These are phyloP conservation scores for Potorous gilbertii DNA, from an alignment of 2,797 vertebrate species.

Conservation along the genomic window DNA sequence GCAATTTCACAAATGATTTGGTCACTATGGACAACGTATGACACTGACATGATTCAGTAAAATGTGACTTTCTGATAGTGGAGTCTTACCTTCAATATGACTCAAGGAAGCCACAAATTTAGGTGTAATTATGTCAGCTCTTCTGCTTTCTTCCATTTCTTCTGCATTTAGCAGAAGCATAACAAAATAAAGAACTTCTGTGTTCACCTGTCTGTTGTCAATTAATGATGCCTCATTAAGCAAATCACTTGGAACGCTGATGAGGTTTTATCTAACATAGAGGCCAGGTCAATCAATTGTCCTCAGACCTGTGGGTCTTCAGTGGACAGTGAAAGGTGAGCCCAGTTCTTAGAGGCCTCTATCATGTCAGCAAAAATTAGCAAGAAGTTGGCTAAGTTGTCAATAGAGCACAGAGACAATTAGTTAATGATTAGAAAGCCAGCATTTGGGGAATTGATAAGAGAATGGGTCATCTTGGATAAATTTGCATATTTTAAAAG, in stretches of 20 bases:
- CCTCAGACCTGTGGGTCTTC: conserved; percentile 91
- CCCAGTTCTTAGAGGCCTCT: conserved; percentile 90
- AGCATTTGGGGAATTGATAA: conserved; percentile 89
- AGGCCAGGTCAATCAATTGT: conserved; percentile 95
- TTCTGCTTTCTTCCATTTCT: conserved; percentile 46
- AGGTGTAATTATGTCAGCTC: neutral
- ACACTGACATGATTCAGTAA: neutral
- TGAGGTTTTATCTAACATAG: conserved; percentile 96
- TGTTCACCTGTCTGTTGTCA: conserved; percentile 91
- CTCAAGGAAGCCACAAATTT: neutral
- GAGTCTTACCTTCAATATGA: neutral
- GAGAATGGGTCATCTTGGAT: conserved; percentile 93
- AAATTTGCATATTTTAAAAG: conserved; percentile 88
- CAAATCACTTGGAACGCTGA: conserved; percentile 95
- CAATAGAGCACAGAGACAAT: conserved; percentile 97
- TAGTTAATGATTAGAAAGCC: conserved; percentile 97
- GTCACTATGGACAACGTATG: neutral
- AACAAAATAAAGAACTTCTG: conserved; percentile 82
- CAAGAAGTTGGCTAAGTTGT: conserved; percentile 89
- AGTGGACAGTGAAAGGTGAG: conserved; percentile 96
- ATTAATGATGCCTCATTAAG: conserved; percentile 98
- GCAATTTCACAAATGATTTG: neutral
- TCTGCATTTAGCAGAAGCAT: conserved; percentile 54
- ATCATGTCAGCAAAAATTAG: conserved; percentile 98
- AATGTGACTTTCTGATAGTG: neutral